Evolutionary conservation across 2,797 vertebrate genomes (phyloP).

Genomic region (Melopsittacus undulatus): DNA sequence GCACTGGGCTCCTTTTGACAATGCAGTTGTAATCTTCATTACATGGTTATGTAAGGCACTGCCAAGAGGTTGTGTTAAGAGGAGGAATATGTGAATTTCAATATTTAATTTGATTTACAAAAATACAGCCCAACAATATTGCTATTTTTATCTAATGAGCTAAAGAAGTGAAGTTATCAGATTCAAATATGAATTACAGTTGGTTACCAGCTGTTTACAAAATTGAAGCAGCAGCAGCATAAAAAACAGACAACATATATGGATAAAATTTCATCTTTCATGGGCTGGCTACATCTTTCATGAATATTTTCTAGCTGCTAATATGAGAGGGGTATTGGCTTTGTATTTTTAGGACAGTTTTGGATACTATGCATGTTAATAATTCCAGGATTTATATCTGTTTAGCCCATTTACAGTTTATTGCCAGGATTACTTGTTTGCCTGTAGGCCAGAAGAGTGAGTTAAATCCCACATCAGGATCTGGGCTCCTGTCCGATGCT

Average conservation of each 20-base stretch:
- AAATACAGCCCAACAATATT: not conserved
- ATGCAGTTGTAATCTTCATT: conserved; percentile 65
- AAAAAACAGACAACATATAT: conserved; percentile 44
- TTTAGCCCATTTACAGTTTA: conserved; percentile 14
- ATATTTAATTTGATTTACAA: conserved; percentile 66
- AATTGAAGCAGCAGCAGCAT: conserved; percentile 64
- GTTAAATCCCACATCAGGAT: conserved; percentile 35
- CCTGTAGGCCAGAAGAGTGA: conserved; percentile 25
- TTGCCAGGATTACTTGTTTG: conserved; percentile 32
- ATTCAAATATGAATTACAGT: conserved; percentile 70
- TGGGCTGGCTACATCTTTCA: conserved; percentile 34
- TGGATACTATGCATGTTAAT: conserved; percentile 33
- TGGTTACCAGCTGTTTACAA: conserved; percentile 72
- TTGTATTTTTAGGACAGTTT: conserved; percentile 55
- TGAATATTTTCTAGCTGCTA: conserved; percentile 64
- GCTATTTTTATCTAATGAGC: conserved; percentile 59
- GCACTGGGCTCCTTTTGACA: conserved; percentile 64
- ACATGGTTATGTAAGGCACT: conserved; percentile 48
- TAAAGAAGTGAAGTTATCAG: conserved; percentile 51
- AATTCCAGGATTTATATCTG: conserved; percentile 24
- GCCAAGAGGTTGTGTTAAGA: conserved; percentile 58
- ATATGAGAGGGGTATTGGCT: not conserved
- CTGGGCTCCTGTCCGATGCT: not conserved
- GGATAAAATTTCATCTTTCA: conserved; percentile 60
- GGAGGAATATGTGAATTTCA: conserved; percentile 65